These are phyloP conservation scores for Linnaemya vulpina DNA, from an alignment of 2,888 invertebrate species.

Conservation along the genomic window DNA sequence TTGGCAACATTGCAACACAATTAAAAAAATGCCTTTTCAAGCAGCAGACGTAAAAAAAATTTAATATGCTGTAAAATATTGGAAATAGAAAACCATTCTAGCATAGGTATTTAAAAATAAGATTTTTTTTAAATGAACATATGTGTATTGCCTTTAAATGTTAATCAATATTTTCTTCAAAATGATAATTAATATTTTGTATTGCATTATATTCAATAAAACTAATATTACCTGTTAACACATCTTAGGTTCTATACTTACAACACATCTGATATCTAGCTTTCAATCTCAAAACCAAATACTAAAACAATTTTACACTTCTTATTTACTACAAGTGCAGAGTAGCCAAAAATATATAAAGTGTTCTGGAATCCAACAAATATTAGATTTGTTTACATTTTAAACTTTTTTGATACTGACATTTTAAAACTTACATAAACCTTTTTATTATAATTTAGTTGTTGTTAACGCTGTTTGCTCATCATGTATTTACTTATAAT, in stretches of 20 bases:
- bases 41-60: too few relatives aligned
- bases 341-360: neutral
- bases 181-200: too few relatives aligned
- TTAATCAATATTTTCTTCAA: too few relatives aligned
- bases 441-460: slow-evolving; percentile 6
- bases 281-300: slow-evolving; percentile 8
- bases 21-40: too few relatives aligned
- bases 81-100: too few relatives aligned
- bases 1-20: too few relatives aligned
- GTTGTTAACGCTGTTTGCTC: slow-evolving; percentile 47
- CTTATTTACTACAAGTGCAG: slow-evolving; percentile 15
- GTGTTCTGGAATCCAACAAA: slow-evolving; percentile 12
- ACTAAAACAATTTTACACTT: slow-evolving; percentile 24
- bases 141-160: too few relatives aligned
- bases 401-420: slow-evolving; percentile 22
- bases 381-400: neutral
- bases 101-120: too few relatives aligned
- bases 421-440: slow-evolving; percentile 1
- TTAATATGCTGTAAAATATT: too few relatives aligned
- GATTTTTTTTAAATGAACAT: too few relatives aligned
- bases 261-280: neutral
- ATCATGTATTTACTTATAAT: slow-evolving; percentile 50
- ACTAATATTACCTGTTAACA: too few relatives aligned
- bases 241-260: neutral
- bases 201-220: too few relatives aligned